Evolutionary conservation across 2,888 invertebrate genomes (phyloP), one percentile per base, ranked within the genome.

Genomic region (Volucella zonaria): DNA sequence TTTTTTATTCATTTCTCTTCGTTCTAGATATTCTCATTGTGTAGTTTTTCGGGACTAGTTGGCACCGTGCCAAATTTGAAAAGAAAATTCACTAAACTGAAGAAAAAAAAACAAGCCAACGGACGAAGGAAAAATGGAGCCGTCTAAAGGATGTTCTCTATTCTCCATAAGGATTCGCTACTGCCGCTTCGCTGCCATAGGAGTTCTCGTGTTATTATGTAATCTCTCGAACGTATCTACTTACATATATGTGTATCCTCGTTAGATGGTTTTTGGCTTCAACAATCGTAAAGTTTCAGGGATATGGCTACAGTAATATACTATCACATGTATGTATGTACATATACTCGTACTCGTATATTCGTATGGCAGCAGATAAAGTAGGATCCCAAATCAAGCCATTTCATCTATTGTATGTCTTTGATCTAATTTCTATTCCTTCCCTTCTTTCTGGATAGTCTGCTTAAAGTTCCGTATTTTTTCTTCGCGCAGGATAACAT

Each of bases 11-110:
- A 10, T 51, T 49, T 54, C 47, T 62, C 61, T 56, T 38, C 67
- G 18, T 67, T 64, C 61, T 52, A 52, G 42, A 61, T 64, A 43
- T 66, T 54, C 40, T 42, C 52, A 51, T 82, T 77, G 71, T 77
- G 42, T 61, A 23, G 52, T 49, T 83, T 78, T 75, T 71, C 61
- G 80, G 80, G 83, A 76, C 83, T 80, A 71, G 79, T 83, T 83
- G 83, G 83, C 83, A 75, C 80, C 70, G 23, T 67, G 80, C 83
- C 83, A 83, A 79, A 74, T 73, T 78, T 58, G 11, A 74, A 67
- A 76, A 42, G 42, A 67, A 61, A 52, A 67, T 47, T 54, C 43
- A 49, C 47, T 45, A 31, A n/a, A 77, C 47, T 43, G n/a, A 62
- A 45, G 18, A 61, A 64, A 75, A 62, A 68, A 78, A 71, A 54